phyloP scores from a whole-genome alignment of 2,888 invertebrate genomes.

The Nephrotoma appendiculata region DNA sequence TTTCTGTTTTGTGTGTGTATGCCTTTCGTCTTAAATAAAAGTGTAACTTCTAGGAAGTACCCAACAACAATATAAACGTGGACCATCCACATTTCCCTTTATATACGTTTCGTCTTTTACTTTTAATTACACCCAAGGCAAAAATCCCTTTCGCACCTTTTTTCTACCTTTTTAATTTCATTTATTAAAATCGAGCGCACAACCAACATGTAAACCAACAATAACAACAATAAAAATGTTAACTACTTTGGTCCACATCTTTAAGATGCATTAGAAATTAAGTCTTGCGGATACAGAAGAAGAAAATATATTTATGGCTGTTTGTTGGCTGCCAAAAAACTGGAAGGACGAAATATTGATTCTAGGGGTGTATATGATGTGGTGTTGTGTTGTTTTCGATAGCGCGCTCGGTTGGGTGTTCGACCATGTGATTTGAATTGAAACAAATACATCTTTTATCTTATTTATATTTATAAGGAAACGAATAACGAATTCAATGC shows the following conservation, averaged over 20 bases:
- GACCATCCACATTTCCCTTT: not conserved
- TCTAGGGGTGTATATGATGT: not conserved
- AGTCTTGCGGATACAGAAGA: not conserved
- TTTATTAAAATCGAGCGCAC: not conserved
- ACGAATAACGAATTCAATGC: not conserved
- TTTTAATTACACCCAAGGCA: not conserved
- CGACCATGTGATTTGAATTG: not conserved
- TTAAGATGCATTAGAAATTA: not conserved
- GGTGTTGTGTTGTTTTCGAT: not conserved
- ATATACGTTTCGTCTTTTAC: not conserved
- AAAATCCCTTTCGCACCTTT: not conserved
- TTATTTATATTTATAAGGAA: not conserved
- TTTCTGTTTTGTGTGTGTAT: not conserved
- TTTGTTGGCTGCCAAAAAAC: not conserved
- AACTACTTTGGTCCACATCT: not conserved
- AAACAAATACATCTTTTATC: not conserved
- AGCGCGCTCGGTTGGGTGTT: not conserved
- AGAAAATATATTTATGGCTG: not conserved
- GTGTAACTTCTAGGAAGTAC: not conserved
- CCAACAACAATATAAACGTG: not conserved
- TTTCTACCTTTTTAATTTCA: not conserved
- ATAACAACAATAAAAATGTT: not conserved
- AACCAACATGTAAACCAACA: not conserved
- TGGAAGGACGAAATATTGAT: not conserved
- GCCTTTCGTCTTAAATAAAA: not conserved